Percentiles rank a stretch among this genome's conserved stretches.
Conservation (phyloP, 2,797 vertebrate species). For the Potorous gilbertii region DNA sequence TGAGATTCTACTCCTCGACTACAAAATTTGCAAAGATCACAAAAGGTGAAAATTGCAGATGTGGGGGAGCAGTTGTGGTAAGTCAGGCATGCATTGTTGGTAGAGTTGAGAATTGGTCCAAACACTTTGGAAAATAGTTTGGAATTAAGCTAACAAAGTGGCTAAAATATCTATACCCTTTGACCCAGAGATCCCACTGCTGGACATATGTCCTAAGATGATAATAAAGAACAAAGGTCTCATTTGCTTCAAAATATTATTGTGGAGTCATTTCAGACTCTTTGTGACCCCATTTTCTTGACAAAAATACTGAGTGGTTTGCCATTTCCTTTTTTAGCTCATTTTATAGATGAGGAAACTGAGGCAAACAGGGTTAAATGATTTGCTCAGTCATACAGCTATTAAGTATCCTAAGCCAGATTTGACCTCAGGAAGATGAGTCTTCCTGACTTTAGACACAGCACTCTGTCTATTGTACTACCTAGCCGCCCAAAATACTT, state of each 20-base stretch:
- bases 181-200: not conserved
- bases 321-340: not conserved
- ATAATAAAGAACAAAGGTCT: not conserved
- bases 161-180: not conserved
- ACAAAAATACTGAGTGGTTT: not conserved
- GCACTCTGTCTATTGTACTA: not conserved
- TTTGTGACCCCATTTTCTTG: not conserved
- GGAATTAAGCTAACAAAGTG: not conserved
- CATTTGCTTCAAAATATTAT: not conserved
- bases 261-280: not conserved
- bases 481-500: not conserved
- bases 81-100: too few relatives aligned
- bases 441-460: not conserved
- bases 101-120: too few relatives aligned
- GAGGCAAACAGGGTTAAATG: not conserved
- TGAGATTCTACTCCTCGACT: too few relatives aligned
- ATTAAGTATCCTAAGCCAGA: not conserved
- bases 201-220: not conserved
- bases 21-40: too few relatives aligned
- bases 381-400: not conserved
- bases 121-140: not conserved
- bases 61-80: too few relatives aligned
- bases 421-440: not conserved
- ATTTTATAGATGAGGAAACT: not conserved
- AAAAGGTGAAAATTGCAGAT: too few relatives aligned